Evolutionary conservation across 2,888 invertebrate species (phyloP).

Genomic region (Lamellibrachia satsuma): DNA sequence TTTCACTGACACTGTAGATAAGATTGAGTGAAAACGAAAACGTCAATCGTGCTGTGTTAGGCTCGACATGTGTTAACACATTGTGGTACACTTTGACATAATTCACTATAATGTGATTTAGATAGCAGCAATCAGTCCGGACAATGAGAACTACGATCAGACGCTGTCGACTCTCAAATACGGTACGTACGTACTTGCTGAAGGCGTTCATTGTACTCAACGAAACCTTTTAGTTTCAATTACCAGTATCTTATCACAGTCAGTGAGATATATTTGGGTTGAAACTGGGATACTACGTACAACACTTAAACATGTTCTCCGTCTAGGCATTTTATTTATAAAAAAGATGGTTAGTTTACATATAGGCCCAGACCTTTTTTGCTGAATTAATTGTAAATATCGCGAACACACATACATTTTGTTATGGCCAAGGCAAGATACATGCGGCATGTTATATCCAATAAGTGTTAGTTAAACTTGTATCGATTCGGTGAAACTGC

Average conservation of each 20-base stretch:
- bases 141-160: constrained; percentile 50
- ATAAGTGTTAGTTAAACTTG: too few species aligned
- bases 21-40: too few species aligned
- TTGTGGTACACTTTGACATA: neutral
- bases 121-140: constrained; percentile 48
- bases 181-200: constrained; percentile 34
- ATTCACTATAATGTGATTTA: constrained; percentile 19
- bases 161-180: constrained; percentile 47
- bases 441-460: neutral
- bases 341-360: too few species aligned
- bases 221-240: neutral
- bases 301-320: neutral
- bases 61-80: too few species aligned
- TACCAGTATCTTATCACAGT: neutral
- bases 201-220: neutral
- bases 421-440: neutral
- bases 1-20: neutral
- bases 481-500: too few species aligned
- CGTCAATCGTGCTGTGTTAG: too few species aligned
- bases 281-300: neutral
- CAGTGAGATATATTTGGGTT: neutral
- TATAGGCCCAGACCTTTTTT: neutral
- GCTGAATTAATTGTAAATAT: neutral
- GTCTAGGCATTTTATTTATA: neutral
- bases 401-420: neutral